These are phyloP conservation scores for Akabosia matsudoensis DNA, from an alignment of 1,140 invertebrate genomes.

Conservation along the genomic window DNA sequence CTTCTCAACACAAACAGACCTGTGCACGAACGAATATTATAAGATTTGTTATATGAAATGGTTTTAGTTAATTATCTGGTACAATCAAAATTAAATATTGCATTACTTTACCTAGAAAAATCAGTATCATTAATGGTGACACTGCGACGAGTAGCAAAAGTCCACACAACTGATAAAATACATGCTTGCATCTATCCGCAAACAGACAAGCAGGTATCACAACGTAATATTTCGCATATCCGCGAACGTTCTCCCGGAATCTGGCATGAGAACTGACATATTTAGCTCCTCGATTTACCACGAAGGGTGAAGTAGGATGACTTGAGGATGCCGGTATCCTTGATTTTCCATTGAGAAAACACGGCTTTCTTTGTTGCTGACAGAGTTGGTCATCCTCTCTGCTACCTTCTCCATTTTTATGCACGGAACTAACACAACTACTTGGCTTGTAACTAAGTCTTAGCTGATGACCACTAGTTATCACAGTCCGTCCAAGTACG, in stretches of 20 bases:
- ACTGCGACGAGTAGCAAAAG: not conserved
- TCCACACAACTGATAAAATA: slow-evolving; percentile 6
- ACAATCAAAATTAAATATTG: not conserved
- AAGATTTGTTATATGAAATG: not conserved
- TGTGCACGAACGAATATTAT: not conserved
- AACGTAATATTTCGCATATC: slow-evolving; percentile 9
- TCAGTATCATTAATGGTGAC: not conserved
- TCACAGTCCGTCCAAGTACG: not conserved
- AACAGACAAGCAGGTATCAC: not conserved
- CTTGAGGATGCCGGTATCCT: not conserved
- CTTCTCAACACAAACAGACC: slow-evolving; percentile 1
- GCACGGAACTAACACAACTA: no score
- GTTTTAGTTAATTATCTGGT: not conserved
- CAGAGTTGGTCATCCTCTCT: no score
- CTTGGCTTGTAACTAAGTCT: not conserved
- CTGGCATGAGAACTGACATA: not conserved
- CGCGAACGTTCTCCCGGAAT: not conserved
- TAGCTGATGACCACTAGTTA: not conserved
- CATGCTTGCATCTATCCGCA: not conserved
- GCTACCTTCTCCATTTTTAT: no score
- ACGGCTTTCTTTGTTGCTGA: no score
- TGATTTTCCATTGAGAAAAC: not conserved
- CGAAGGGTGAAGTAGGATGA: not conserved
- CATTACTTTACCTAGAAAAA: not conserved
- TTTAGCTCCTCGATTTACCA: not conserved